phyloP scores from a whole-genome alignment of 2,888 invertebrate species.

The Argyresthia goedartella region DNA sequence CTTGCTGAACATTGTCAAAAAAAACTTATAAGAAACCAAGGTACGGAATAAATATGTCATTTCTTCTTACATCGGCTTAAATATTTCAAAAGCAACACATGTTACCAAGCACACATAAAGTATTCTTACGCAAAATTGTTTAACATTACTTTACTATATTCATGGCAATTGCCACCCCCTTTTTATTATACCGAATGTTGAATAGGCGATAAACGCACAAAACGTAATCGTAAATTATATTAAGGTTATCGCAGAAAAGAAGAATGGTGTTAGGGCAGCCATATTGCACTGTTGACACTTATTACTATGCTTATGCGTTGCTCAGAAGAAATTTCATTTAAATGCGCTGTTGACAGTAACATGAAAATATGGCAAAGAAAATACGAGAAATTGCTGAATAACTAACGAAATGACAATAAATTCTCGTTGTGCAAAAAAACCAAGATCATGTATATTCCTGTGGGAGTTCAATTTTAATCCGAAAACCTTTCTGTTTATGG shows the following conservation, averaged over 20 bases:
- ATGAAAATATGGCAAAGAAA: constrained; percentile 25
- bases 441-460: too few species aligned
- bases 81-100: too few species aligned
- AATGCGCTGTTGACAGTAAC: constrained; percentile 35
- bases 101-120: too few species aligned
- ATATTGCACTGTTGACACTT: constrained; percentile 47
- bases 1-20: too few species aligned
- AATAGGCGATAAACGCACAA: constrained; percentile 41
- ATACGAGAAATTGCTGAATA: not conserved
- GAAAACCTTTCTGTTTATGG: not conserved
- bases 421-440: not conserved
- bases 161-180: too few species aligned
- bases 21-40: too few species aligned
- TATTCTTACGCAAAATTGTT: too few species aligned
- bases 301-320: constrained; percentile 25
- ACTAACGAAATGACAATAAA: not conserved
- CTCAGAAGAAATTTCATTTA: constrained; percentile 42
- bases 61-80: too few species aligned
- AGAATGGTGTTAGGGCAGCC: constrained; percentile 29
- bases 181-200: constrained; percentile 14
- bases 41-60: too few species aligned
- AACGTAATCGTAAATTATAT: constrained; percentile 39
- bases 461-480: not conserved
- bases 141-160: too few species aligned
- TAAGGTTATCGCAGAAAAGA: constrained; percentile 39